phyloP scores from a whole-genome alignment of 2,888 invertebrate species.

The Dryobotodes eremita region DNA sequence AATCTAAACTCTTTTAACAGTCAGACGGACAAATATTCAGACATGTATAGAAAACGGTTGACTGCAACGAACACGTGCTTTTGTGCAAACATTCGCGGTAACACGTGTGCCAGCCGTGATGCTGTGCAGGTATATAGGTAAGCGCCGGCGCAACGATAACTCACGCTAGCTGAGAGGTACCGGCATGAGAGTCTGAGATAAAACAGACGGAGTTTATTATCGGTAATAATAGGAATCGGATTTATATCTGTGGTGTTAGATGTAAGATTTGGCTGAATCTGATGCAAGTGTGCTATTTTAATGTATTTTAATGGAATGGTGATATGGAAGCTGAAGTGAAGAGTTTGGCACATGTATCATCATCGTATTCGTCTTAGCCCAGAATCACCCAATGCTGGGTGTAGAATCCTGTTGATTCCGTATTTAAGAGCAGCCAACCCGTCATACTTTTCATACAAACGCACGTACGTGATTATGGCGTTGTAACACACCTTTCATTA shows the following conservation, averaged over 20 bases:
- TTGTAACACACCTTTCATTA: too few relatives aligned
- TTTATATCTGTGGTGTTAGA: constrained; percentile 14
- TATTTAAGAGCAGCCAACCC: too few relatives aligned
- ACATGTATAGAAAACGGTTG: constrained; percentile 4
- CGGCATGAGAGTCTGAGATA: constrained; percentile 18
- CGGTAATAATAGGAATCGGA: constrained; percentile 31
- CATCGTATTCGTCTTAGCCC: neutral
- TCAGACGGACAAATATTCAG: neutral
- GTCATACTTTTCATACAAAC: too few relatives aligned
- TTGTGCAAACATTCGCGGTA: constrained; percentile 26
- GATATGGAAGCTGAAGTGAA: neutral
- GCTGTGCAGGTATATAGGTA: constrained; percentile 48
- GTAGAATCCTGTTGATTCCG: too few relatives aligned
- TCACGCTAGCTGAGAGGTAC: constrained; percentile 19
- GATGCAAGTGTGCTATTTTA: constrained; percentile 5
- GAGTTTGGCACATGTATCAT: neutral
- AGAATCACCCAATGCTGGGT: neutral
- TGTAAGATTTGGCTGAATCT: neutral
- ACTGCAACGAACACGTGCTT: constrained; percentile 47
- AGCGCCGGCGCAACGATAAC: constrained; percentile 49
- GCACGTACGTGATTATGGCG: too few relatives aligned
- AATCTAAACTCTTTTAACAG: neutral
- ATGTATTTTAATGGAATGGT: neutral
- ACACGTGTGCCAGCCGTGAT: constrained; percentile 37
- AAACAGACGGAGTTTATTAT: constrained; percentile 33